Conservation (phyloP, 1,140 invertebrate genomes). For the Melanaphis sacchari region DNA sequence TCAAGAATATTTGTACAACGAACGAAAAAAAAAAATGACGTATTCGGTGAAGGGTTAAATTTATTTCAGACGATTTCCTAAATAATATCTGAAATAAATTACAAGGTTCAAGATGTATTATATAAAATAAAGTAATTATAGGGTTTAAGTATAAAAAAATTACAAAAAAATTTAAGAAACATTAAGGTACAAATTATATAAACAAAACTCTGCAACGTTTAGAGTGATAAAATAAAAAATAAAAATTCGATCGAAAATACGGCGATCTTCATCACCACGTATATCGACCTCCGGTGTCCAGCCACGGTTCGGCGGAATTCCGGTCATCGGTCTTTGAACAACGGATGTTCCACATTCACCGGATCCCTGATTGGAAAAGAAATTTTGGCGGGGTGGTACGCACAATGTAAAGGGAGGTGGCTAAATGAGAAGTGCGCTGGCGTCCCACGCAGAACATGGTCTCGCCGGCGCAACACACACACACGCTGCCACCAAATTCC, state of each 20-base stretch:
- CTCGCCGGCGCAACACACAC: neutral
- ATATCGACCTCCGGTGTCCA: neutral
- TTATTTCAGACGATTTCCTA: neutral
- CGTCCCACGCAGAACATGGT: neutral
- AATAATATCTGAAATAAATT: neutral
- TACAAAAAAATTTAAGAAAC: neutral
- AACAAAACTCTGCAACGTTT: neutral
- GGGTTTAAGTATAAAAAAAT: neutral
- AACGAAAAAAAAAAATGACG: neutral
- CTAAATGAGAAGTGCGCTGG: neutral
- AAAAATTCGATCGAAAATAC: neutral
- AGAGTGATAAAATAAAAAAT: neutral
- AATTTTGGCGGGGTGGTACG: neutral
- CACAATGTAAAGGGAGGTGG: neutral
- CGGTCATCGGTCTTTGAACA: neutral
- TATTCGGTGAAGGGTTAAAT: neutral
- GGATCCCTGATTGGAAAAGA: neutral
- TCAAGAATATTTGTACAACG: neutral
- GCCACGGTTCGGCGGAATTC: neutral
- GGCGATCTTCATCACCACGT: too few relatives aligned
- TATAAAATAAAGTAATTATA: too few relatives aligned
- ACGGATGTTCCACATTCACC: neutral
- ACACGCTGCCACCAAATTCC: neutral
- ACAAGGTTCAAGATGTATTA: neutral
- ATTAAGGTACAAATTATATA: neutral